Evolutionary conservation across 2,113 vertebrate genomes (phyloP), one percentile per base, ranked within the genome.

Genomic region (Oryzias woworae): DNA sequence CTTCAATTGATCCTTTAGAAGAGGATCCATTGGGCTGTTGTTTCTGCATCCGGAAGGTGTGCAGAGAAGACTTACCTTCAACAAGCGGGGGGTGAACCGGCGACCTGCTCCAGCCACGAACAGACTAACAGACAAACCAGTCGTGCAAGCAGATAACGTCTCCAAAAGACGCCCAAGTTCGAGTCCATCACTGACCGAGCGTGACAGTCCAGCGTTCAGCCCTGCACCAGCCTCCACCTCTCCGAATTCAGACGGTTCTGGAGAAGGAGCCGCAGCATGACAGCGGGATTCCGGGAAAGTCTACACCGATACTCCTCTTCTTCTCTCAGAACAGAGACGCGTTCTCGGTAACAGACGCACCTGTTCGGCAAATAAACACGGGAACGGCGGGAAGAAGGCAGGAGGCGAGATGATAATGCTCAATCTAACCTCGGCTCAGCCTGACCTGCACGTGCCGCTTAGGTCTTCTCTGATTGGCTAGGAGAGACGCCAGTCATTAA

Each of bases 401-500:
- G 58, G 23, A 46, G 64, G 67, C 63, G 47, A 20, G 17, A 48
- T n/a, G 6, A 69, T 76, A 18, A 72, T 54, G 62, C 54, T 77
- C 58, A 26, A 85, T 87, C 85, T 83, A 85, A 85, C 87, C 31
- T 88, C 75, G 23, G 70, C 69, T 69, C 70, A 59, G 51, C 47
- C 26, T 53, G 63, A 84, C 58, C 70, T 59, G 71, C 54, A 12
- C 45, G 0, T 16, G 65, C 55, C 43, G 4, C 24, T 44, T 4
- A 47, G 14, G 80, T 69, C 15, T 13, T 55, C 75, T 74, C 62
- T 70, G 85, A 90, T 92, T 92, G 90, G 91, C 73, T 77, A 56
- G 62, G 49, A 58, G 61, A 15, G 17, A 65, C 85, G 89, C 82
- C 91, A 13, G 58, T 92, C 87, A 83, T 0, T 41, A 52, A 42